A percentile compares a stretch with the other conserved stretches of the same genome.
phyloP scores from a whole-genome alignment of 2,888 invertebrate genomes.

The Amphipoea oculea region DNA sequence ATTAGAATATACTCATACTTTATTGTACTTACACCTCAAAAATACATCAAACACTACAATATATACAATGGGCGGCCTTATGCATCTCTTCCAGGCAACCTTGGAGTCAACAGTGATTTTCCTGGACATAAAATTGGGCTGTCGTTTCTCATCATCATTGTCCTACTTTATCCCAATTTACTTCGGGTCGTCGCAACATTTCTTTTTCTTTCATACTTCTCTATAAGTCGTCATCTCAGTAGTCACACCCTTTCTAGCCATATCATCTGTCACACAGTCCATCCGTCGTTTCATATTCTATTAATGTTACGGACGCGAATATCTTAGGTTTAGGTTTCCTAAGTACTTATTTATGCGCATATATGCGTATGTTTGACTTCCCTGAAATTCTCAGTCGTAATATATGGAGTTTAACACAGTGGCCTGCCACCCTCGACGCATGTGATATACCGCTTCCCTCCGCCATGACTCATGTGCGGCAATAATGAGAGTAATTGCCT shows the following conservation, averaged over 20 bases:
- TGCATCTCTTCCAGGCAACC: background rate
- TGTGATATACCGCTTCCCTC: slow-evolving; percentile 75
- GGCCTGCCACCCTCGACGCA: slow-evolving; percentile 59
- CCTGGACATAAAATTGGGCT: background rate
- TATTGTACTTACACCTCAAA: no score
- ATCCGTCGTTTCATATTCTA: background rate
- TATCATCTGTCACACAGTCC: background rate
- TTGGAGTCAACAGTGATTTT: background rate
- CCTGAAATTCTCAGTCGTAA: slow-evolving; percentile 66
- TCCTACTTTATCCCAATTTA: background rate
- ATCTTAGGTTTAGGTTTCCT: background rate
- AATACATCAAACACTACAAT: no score
- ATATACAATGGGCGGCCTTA: background rate
- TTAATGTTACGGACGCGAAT: background rate
- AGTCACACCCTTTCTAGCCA: background rate
- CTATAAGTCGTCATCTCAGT: background rate
- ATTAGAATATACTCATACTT: no score
- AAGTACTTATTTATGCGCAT: slow-evolving; percentile 21
- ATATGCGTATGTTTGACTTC: slow-evolving; percentile 37
- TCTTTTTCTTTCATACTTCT: background rate
- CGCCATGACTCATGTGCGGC: slow-evolving; percentile 81
- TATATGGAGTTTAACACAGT: slow-evolving; percentile 62
- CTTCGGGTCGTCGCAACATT: background rate
- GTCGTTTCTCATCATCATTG: background rate
- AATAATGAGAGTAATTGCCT: slow-evolving; percentile 88